A percentile compares a stretch with the other conserved stretches of the same genome.
Conservation (phyloP, 2,888 invertebrate species). For the Diaprepes abbreviatus region DNA sequence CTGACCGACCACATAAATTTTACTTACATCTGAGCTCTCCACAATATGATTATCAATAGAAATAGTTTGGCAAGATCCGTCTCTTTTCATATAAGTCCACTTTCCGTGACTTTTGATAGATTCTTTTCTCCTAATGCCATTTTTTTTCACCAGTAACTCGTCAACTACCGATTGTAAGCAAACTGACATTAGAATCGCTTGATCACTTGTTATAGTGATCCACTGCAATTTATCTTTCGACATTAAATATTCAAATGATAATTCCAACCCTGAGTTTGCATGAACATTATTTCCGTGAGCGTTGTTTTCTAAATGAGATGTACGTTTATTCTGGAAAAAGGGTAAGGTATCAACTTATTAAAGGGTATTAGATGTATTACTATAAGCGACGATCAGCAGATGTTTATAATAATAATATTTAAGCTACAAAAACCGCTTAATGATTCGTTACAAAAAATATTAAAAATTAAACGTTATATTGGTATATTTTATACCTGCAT, state of each 20-base stretch:
- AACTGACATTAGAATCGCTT: conserved; percentile 95
- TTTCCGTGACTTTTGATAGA: conserved; percentile 66
- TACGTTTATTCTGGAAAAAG: conserved; percentile 57
- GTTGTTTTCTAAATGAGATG: conserved; percentile 50
- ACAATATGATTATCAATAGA: conserved; percentile 66
- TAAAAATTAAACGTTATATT: too few species aligned
- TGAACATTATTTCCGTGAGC: conserved; percentile 59
- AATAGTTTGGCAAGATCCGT: conserved; percentile 78
- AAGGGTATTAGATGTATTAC: too few species aligned
- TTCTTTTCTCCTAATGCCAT: conserved; percentile 69
- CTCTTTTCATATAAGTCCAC: conserved; percentile 81
- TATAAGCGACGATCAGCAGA: too few species aligned
- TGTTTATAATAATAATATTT: too few species aligned
- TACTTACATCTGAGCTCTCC: conserved; percentile 50
- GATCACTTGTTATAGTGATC: conserved; percentile 92
- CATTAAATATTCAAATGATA: conserved; percentile 96
- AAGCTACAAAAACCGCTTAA: too few species aligned
- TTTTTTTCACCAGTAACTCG: conserved; percentile 85
- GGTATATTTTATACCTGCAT: too few species aligned
- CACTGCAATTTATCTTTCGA: conserved; percentile 92
- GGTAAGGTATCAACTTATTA: conserved; percentile 6
- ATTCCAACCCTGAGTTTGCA: conserved; percentile 75
- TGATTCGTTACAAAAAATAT: too few species aligned
- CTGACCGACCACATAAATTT: too few species aligned
- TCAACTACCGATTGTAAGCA: conserved; percentile 97